Evolutionary conservation across 2,797 vertebrate genomes (phyloP), one percentile per base, ranked within the genome.

Genomic region (Neosalanx taihuensis): DNA sequence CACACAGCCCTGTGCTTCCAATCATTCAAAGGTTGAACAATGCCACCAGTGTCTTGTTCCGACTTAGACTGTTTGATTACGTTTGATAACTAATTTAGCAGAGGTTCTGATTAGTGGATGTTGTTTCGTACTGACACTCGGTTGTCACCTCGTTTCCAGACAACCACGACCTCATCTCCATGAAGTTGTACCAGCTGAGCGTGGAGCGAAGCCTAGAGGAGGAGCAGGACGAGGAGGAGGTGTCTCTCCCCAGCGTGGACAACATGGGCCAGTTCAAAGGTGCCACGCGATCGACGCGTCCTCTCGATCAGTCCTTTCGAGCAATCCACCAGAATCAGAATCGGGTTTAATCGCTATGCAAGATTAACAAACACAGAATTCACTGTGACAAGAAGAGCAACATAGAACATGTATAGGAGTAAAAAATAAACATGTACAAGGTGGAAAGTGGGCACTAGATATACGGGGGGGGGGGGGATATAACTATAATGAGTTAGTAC

Each of bases 111-210:
- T 3, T 23, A n/a, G 62, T n/a, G 62, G n/a, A 5, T 37, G 31
- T 33, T 9, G 33, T 37, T 10, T 37, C 26, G 35, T 63, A 18
- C 13, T 35, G 17, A 18, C 31, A 33, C 13, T 6, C 17, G 6
- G 6, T 66, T 51, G 3, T 26, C n/a, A 6, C 26, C 6, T 0
- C 60, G 0, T 17, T 23, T 71, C 31, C 46, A 99, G 97, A 99
- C 87, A 98, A 99, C 84, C 97, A 99, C 0, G 96, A 99, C 79
- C 79, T 99, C 81, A 93, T 98, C 77, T 98, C 96, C 0, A 83
- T 99, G 83, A 99, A 97, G 87, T 60, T 98, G 67, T 99, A 94
- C 84, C 93, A 98, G 86, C 90, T 99, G 82, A 94, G 92, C 0
- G 92, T 96, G 18, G 90, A 94, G 67, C 83, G 90, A 62, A 93